Evolutionary conservation across 2,888 invertebrate species (phyloP), one percentile per base, ranked within the genome.

Genomic region (Amphimallon solstitiale): DNA sequence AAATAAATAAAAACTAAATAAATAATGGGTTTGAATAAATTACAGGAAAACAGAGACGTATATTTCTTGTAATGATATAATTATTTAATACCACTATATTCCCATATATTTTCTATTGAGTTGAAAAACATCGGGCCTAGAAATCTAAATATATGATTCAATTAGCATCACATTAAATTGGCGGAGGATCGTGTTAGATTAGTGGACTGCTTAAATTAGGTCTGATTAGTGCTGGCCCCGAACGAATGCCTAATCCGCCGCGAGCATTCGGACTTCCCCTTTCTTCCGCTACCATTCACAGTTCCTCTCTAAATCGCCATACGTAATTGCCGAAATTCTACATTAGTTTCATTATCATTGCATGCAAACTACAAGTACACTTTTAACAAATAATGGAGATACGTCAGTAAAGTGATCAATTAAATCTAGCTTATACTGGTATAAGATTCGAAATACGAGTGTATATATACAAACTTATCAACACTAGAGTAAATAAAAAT

Each of bases 181-280:
- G 66, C 64, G 51, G 62, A 68, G 72, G 69, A 70, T 71, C 70
- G 68, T 65, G 68, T 67, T 63, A 70, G 72, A 72, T 72, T 71
- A 71, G 71, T 71, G 72, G 72, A 71, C 69, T 71, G 70, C 69
- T 71, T 72, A 72, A 72, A 72, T 72, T 70, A 70, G 71, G 68
- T 68, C 72, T 72, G 72, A 72, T 72, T 72, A 72, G 69, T 67
- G 66, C 70, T 68, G 68, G 67, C 68, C 67, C 70, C 64, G 65
- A 66, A 65, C 56, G 66, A 65, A 65, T 65, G 63, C 70, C 68
- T 71, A 66, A 71, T 70, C 70, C 65, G 64, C 70, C 71, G 67
- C 68, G 63, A 68, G 66, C 63, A 59, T 63, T 68, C 48, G 68
- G 60, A 65, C 65, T 59, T 60, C 65, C 59, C 60, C 38, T 51